These are phyloP conservation scores for Leuctra nigra DNA, from an alignment of 2,888 invertebrate species.

Conservation along the genomic window DNA sequence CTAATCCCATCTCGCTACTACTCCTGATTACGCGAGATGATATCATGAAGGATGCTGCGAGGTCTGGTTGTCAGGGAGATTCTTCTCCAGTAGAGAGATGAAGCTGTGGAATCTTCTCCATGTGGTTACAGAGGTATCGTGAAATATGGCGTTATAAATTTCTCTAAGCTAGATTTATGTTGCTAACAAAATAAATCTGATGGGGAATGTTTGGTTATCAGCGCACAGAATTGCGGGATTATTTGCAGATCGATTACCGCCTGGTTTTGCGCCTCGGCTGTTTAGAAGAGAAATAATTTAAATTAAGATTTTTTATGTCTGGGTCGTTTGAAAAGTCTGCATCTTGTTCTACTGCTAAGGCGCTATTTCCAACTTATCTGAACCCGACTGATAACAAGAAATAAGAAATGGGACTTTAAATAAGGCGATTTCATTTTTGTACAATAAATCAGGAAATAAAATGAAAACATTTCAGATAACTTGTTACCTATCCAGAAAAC, in stretches of 20 bases:
- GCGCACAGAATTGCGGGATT: too few species aligned
- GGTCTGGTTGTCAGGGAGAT: neutral
- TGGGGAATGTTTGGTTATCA: constrained; percentile 3
- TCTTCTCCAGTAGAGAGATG: neutral
- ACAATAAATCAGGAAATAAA: too few species aligned
- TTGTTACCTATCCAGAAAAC: too few species aligned
- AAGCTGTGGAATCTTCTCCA: neutral
- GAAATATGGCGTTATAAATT: constrained; percentile 8
- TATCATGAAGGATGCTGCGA: neutral
- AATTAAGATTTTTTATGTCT: constrained; percentile 2
- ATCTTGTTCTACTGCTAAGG: too few species aligned
- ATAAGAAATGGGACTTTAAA: too few species aligned
- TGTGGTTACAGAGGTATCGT: constrained; percentile 6
- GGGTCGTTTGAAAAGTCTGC: too few species aligned
- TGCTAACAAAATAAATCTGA: neutral
- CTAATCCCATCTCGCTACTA: neutral
- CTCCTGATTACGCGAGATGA: constrained; percentile 4
- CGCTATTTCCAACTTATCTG: too few species aligned
- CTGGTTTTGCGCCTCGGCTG: too few species aligned
- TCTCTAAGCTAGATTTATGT: constrained; percentile 12
- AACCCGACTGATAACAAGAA: too few species aligned
- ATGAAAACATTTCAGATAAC: too few species aligned
- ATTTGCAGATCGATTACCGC: too few species aligned
- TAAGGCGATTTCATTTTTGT: too few species aligned
- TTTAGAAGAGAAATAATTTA: neutral